A percentile compares a stretch with the other conserved stretches of the same genome.
phyloP scores from a whole-genome alignment of 1,140 invertebrate genomes.

The Diabrotica virgifera region DNA sequence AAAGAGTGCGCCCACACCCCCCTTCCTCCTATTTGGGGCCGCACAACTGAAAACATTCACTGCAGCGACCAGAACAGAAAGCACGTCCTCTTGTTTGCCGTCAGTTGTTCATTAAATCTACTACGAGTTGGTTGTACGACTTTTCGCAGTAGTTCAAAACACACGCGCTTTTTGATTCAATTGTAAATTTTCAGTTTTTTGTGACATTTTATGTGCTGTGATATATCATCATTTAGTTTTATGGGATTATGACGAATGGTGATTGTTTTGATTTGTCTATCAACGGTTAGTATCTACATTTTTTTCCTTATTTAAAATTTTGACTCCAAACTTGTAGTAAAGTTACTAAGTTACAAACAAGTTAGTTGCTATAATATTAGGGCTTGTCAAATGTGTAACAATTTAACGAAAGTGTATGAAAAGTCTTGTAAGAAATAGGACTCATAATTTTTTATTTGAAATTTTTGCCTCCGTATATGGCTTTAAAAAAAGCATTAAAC shows the following conservation, averaged over 20 bases:
- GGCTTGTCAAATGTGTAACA: too few relatives aligned
- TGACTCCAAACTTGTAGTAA: not conserved
- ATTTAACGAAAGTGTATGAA: too few relatives aligned
- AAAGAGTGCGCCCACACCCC: slow-evolving; percentile 19
- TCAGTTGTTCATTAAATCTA: not conserved
- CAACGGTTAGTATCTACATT: slow-evolving; percentile 23
- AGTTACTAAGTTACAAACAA: too few relatives aligned
- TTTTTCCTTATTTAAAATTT: not conserved
- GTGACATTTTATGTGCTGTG: slow-evolving; percentile 18
- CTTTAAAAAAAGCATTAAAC: too few relatives aligned
- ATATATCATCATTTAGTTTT: slow-evolving; percentile 15
- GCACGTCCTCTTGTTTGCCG: slow-evolving; percentile 5
- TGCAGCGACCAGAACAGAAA: slow-evolving; percentile 22
- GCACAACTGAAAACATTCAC: slow-evolving; percentile 37
- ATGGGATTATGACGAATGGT: slow-evolving; percentile 32
- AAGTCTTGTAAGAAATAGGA: too few relatives aligned
- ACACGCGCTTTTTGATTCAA: too few relatives aligned
- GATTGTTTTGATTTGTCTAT: slow-evolving; percentile 19
- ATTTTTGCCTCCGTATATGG: too few relatives aligned
- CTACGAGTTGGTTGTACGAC: not conserved
- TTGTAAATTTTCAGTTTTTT: too few relatives aligned
- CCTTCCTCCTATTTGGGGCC: slow-evolving; percentile 12
- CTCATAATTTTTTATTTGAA: too few relatives aligned
- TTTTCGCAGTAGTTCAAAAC: too few relatives aligned
- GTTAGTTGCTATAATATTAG: too few relatives aligned